These are phyloP conservation scores for Elephas maximus DNA, from an alignment of 2,113 vertebrate genomes.

Conservation along the genomic window DNA sequence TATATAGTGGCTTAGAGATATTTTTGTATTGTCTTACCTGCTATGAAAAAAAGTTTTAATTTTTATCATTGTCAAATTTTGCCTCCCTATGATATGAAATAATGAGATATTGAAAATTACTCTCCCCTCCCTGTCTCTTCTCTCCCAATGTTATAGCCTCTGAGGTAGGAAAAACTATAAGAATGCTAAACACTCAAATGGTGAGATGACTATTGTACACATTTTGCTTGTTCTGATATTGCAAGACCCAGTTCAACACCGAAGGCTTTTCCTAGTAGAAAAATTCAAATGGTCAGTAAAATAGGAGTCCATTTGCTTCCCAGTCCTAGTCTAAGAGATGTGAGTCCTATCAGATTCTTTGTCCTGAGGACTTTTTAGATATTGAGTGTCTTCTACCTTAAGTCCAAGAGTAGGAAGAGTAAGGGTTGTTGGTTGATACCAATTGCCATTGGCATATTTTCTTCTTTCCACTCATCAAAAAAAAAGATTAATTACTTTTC, in stretches of 20 bases:
- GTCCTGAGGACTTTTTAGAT: background rate
- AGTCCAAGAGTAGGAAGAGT: background rate
- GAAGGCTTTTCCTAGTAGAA: background rate
- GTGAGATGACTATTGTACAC: accelerated
- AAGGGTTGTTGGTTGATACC: background rate
- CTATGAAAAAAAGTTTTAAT: background rate
- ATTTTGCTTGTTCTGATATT: background rate
- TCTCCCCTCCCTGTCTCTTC: background rate
- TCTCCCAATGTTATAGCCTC: background rate
- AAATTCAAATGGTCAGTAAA: background rate
- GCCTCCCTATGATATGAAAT: background rate
- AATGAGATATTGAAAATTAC: background rate
- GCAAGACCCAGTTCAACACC: background rate
- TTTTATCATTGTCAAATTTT: background rate
- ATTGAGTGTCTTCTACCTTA: background rate
- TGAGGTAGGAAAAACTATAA: background rate
- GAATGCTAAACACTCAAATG: background rate
- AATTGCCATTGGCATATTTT: background rate
- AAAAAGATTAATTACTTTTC: background rate
- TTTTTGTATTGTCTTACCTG: background rate
- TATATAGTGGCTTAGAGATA: background rate
- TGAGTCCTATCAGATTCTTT: background rate
- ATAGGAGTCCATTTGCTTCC: background rate
- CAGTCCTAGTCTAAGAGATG: background rate
- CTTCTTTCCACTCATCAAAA: background rate